Base-by-base conservation (phyloP, 2,797 vertebrate genomes). In the Gobio occitaniae region DNA sequence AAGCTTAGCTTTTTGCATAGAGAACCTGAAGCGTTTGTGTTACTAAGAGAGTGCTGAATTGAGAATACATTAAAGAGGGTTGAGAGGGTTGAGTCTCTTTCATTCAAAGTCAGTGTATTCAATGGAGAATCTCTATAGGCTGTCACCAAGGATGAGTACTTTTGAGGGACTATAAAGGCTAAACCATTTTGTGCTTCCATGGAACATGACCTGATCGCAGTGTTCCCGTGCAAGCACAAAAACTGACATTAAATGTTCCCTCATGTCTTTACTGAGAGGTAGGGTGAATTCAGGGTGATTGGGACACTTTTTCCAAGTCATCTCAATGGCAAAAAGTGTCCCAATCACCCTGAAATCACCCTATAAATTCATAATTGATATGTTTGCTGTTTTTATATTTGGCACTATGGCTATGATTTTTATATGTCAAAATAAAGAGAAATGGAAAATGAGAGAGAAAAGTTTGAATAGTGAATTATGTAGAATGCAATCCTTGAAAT, bases 1-100 rank as follows among this genome's bases (percentile, higher is more conserved):
- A 79, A 84, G 86, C 38, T 75, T 69, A 47, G 59, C 77, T 87
- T 41, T 80, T 38, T 3, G 3, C 76, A 61, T 65, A 80, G 41
- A n/a, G 68, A 84, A 79, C 38, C 66, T 48, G 41, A 71, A 72
- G 32, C 13, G 16, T 71, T 72, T 71, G 76, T 63, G 63, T 48
- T 50, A 61, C 75, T 84, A 47, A 48, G 29, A 78, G 19, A 72
- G 44, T 16, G 52, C 65, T 78, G 41, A 41, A 84, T 19, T 71
- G 66, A 79, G 76, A 84, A 84, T 48, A 78, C 52, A 70, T 71
- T 50, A 52, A 21, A 84, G 54, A 84, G 16, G 8, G 7, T 47
- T 32, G 59, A 84, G 52, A 84, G 10, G 7, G 8, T 48, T 32
- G 59, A 44, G 76, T 41, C 71, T 78, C 13, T 72, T 6, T 72